Conservation (phyloP, 2,797 vertebrate genomes). For the Girardinus metallicus region DNA sequence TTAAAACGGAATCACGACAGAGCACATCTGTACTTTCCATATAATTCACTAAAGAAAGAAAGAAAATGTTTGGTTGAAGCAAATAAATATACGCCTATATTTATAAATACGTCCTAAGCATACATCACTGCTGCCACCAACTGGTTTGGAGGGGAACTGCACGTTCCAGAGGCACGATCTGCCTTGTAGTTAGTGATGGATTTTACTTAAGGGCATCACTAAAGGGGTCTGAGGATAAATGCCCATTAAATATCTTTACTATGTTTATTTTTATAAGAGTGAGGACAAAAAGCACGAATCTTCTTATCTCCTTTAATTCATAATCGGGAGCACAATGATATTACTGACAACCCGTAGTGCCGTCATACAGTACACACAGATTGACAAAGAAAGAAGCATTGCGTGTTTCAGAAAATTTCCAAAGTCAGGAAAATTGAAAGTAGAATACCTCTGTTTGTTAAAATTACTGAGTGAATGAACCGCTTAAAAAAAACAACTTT, state of each 20-base stretch:
- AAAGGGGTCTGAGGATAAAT: neutral
- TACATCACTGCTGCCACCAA: no score
- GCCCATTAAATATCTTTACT: neutral
- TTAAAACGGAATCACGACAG: no score
- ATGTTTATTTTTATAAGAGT: neutral
- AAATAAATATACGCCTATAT: no score
- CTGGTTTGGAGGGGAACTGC: no score
- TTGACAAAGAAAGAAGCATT: neutral
- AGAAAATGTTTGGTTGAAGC: no score
- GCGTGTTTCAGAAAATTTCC: neutral
- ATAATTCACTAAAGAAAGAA: no score
- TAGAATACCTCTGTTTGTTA: neutral
- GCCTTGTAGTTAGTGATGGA: neutral
- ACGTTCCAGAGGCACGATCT: no score
- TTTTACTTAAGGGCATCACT: neutral
- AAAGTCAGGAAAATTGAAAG: neutral
- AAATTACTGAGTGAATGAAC: neutral
- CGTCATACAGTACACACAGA: neutral
- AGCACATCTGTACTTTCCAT: no score
- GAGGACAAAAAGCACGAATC: neutral
- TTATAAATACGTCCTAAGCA: no score
- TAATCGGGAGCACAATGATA: neutral
- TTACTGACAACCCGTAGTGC: neutral
- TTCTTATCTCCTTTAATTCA: neutral
- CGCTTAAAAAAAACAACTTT: constrained; percentile 27